Base-by-base conservation (phyloP, 1,140 invertebrate species). In the Meloidogyne hapla region DNA sequence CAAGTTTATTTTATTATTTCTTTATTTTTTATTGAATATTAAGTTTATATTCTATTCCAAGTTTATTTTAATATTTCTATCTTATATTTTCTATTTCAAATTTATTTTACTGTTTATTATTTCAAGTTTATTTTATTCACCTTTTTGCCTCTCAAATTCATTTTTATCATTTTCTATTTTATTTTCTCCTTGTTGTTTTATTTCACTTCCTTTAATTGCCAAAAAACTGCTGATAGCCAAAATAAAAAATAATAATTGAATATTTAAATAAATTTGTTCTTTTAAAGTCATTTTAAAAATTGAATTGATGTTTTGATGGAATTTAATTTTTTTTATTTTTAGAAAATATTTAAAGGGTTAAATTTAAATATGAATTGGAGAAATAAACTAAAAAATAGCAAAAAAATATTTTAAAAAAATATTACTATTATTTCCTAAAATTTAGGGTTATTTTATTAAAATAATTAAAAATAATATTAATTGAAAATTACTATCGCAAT, bases 211-310 rank as follows among this genome's bases (percentile, higher is more conserved):
- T n/a, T 56, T 56, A 15, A n/a, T 56, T 56, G 18, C 1, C 18
- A 56, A 56, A 21, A 56, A 56, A 56, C n/a, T 56, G n/a, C 18
- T 56, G n/a, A 33, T 8, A 33, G 48, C 12, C 48, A 56, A n/a
- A 56, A 56, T 56, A 56, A 56, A 56, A 56, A 56, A 56, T 56
- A 56, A 56, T n/a, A 56, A 56, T 56, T 56, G 48, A 56, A 56
- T 56, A 56, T 56, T 56, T 56, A 56, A 56, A 56, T 56, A 56
- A n/a, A 56, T 13, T 56, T 56, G 18, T 56, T n/a, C n/a, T 56
- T n/a, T n/a, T 56, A n/a, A n/a, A n/a, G 18, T 6, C 48, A 56
- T n/a, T 21, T 21, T 56, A 5, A n/a, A n/a, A 21, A 6, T n/a
- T 8, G n/a, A 21, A 21, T 56, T 8, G n/a, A n/a, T 15, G 4